Evolutionary conservation across 2,797 vertebrate genomes (phyloP).

Genomic region (Lepilemur ruficaudatus): DNA sequence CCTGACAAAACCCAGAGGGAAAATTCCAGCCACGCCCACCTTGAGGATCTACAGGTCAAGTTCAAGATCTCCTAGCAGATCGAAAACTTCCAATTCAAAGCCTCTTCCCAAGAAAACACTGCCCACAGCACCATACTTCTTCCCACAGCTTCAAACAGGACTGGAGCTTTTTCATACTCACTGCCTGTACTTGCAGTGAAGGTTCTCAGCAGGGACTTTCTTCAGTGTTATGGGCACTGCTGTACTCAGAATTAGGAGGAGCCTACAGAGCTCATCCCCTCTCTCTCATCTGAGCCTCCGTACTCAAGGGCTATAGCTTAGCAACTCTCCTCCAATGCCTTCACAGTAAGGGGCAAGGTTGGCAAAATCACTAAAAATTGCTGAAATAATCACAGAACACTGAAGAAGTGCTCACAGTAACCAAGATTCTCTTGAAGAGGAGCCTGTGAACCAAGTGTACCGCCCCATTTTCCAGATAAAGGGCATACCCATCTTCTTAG

Average conservation of each 20-base stretch:
- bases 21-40: not conserved
- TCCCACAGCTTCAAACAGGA: not conserved
- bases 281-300: not conserved
- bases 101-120: not conserved
- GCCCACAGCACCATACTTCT: not conserved
- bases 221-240: not conserved
- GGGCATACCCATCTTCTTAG: not conserved
- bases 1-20: not conserved
- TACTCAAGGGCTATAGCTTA: not conserved
- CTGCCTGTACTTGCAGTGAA: not conserved
- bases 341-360: not conserved
- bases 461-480: slow-evolving; percentile 17
- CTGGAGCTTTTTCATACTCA: not conserved
- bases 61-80: not conserved
- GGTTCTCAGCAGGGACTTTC: not conserved
- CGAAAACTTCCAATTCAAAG: not conserved
- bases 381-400: not conserved
- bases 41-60: not conserved
- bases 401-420: not conserved
- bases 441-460: not conserved
- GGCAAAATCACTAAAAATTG: not conserved
- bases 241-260: not conserved
- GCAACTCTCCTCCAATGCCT: not conserved
- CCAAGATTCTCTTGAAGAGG: not conserved
- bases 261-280: not conserved